A percentile compares a stretch with the other conserved stretches of the same genome.
Evolutionary conservation across 2,797 vertebrate genomes (phyloP).

Genomic region (Limosa lapponica): DNA sequence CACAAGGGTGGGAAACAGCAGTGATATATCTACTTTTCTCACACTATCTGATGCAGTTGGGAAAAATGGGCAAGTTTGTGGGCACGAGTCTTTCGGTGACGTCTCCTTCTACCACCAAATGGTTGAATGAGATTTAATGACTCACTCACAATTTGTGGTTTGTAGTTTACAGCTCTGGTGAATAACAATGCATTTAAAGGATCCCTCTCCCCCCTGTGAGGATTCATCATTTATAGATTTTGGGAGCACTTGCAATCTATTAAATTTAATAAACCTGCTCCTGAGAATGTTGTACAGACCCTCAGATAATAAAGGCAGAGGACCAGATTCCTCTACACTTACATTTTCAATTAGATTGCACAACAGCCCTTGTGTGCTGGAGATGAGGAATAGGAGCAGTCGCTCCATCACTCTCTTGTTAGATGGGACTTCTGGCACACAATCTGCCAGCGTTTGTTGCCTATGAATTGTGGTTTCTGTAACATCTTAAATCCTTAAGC

Average conservation of each 20-base stretch:
- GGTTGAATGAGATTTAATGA: background rate
- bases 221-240: constrained; percentile 1
- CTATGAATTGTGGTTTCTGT: constrained; percentile 14
- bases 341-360: constrained; percentile 35
- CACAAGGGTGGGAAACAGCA: background rate
- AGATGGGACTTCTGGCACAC: constrained; percentile 28
- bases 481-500: constrained; percentile 8
- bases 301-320: background rate
- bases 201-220: background rate
- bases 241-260: background rate
- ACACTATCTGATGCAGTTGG: background rate
- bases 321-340: background rate
- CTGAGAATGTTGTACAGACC: background rate
- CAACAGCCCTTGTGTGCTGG: background rate
- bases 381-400: background rate
- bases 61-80: background rate
- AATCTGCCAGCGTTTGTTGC: constrained; percentile 1
- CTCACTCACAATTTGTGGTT: background rate
- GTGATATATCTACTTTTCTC: background rate
- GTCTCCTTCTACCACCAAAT: background rate
- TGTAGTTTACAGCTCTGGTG: background rate
- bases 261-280: constrained; percentile 33
- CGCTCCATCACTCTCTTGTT: constrained; percentile 13
- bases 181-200: background rate
- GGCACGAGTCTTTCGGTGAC: background rate